Evolutionary conservation across 2,113 vertebrate species (phyloP).

Genomic region (Carlito syrichta): DNA sequence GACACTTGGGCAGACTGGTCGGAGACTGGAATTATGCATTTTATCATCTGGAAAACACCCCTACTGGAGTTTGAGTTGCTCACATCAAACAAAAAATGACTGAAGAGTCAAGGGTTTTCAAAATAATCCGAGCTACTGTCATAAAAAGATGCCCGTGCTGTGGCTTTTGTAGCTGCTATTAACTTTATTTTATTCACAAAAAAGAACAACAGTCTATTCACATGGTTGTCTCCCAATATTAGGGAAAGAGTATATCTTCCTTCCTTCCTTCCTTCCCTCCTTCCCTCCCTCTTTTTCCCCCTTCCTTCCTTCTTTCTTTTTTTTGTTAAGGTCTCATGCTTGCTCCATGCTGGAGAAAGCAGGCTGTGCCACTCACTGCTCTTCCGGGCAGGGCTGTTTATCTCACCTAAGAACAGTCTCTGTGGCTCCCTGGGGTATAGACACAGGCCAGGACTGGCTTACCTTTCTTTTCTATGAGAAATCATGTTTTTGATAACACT

Average conservation of each 20-base stretch:
- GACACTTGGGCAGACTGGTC: accelerated
- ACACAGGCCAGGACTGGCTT: neutral
- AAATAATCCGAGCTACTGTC: neutral
- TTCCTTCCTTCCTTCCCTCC: no score
- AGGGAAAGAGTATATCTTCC: neutral
- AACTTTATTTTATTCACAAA: neutral
- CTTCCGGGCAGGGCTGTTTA: neutral
- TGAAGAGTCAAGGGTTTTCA: neutral
- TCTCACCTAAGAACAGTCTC: no score
- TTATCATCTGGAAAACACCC: neutral
- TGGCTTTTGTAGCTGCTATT: neutral
- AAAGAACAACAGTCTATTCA: neutral
- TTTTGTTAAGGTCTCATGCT: no score
- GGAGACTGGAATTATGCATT: accelerated
- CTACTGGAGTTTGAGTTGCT: neutral
- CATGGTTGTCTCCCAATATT: neutral
- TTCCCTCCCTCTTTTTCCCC: no score
- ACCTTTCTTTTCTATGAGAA: neutral
- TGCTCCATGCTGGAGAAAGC: accelerated
- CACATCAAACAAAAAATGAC: neutral
- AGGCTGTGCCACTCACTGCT: accelerated
- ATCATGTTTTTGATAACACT: neutral
- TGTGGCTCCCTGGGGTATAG: accelerated
- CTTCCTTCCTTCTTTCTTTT: no score
- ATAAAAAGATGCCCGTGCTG: neutral